Conservation (phyloP, 1,140 invertebrate genomes). For the Aporrectodea caliginosa region DNA sequence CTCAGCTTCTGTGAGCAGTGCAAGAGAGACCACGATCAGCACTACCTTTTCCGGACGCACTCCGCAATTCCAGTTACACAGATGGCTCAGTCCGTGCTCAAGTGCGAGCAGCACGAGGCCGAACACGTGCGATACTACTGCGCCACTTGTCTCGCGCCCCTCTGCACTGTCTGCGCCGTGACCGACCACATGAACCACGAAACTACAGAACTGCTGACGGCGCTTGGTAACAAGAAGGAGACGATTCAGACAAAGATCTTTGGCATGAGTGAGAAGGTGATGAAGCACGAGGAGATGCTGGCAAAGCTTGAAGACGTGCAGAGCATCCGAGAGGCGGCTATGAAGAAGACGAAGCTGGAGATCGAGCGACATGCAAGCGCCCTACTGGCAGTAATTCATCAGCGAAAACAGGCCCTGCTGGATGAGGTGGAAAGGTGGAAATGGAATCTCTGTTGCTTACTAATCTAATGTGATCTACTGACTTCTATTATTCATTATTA, state of each 20-base stretch:
- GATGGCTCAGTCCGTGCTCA: constrained; percentile 24
- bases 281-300: constrained; percentile 22
- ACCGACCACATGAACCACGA: constrained; percentile 24
- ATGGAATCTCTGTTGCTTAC: background rate
- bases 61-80: constrained; percentile 14
- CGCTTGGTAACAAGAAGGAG: constrained; percentile 26
- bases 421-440: constrained; percentile 20
- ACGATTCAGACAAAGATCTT: constrained; percentile 14
- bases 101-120: constrained; percentile 26
- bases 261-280: constrained; percentile 26
- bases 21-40: constrained; percentile 16
- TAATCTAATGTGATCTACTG: background rate
- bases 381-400: constrained; percentile 24
- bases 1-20: constrained; percentile 30
- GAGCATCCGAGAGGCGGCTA: constrained; percentile 23
- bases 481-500: background rate
- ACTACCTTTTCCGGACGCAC: constrained; percentile 24
- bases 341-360: constrained; percentile 26
- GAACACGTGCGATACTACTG: constrained; percentile 31
- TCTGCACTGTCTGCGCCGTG: constrained; percentile 31
- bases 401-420: constrained; percentile 11
- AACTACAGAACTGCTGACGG: constrained; percentile 17
- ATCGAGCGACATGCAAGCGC: constrained; percentile 23
- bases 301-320: constrained; percentile 21
- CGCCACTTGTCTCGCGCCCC: constrained; percentile 21